Evolutionary conservation across 2,113 vertebrate genomes (phyloP).

Genomic region (Elanus axillaris): DNA sequence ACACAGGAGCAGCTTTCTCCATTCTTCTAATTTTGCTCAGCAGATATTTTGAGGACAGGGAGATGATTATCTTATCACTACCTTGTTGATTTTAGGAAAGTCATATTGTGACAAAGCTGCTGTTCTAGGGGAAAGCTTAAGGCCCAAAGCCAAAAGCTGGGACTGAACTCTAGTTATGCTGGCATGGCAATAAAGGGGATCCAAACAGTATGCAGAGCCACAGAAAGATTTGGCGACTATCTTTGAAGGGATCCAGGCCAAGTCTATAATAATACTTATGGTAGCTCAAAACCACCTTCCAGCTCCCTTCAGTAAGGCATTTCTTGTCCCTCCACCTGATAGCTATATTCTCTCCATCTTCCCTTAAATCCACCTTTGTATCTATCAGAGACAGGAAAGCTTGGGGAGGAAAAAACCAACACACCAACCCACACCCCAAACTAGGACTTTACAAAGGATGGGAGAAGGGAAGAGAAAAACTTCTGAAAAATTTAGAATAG

Average conservation of each 20-base stretch:
- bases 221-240: neutral
- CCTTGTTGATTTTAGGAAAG: neutral
- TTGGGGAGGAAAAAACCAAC: neutral
- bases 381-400: neutral
- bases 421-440: neutral
- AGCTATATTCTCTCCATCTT: neutral
- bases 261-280: neutral
- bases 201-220: neutral
- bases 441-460: neutral
- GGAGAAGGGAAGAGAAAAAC: neutral
- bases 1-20: neutral
- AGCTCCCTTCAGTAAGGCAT: neutral
- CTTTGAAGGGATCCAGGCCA: neutral
- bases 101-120: neutral
- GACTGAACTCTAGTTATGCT: neutral
- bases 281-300: neutral
- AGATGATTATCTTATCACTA: neutral
- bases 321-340: neutral
- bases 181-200: neutral
- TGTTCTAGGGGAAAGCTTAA: neutral
- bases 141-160: neutral
- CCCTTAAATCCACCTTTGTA: neutral
- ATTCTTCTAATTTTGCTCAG: neutral
- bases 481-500: neutral
- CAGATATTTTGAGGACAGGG: neutral